Percentiles rank a stretch among this genome's conserved stretches.
phyloP scores from a whole-genome alignment of 2,888 invertebrate species.

The Aplocera efformata region DNA sequence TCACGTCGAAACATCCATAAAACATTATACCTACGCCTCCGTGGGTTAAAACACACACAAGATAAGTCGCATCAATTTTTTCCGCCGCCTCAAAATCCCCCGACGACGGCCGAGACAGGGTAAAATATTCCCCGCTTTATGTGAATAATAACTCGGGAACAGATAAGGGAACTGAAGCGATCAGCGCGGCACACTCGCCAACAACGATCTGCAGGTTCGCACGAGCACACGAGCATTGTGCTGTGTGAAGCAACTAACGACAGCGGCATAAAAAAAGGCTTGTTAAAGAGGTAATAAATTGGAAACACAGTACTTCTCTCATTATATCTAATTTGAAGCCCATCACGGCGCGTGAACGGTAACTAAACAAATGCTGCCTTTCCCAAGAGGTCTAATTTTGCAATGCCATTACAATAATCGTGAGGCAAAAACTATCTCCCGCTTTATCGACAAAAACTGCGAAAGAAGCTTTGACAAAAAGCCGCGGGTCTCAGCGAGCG shows the following conservation, averaged over 20 bases:
- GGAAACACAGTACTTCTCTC: not conserved
- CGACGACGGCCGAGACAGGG: constrained; percentile 54
- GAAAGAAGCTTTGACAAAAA: constrained; percentile 49
- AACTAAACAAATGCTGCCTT: not conserved
- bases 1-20: constrained; percentile 46
- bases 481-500: constrained; percentile 41
- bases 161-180: constrained; percentile 30
- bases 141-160: constrained; percentile 60
- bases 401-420: constrained; percentile 25
- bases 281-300: not conserved
- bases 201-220: constrained; percentile 19
- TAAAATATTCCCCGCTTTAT: constrained; percentile 73
- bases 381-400: constrained; percentile 15
- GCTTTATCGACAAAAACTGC: constrained; percentile 45
- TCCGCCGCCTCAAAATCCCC: constrained; percentile 67
- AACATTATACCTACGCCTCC: constrained; percentile 54
- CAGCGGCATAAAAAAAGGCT: not conserved
- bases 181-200: constrained; percentile 28
- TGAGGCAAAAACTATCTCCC: constrained; percentile 33
- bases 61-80: constrained; percentile 77
- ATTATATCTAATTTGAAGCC: not conserved
- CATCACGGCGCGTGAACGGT: not conserved
- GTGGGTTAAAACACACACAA: constrained; percentile 50
- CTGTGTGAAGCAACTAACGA: constrained; percentile 4
- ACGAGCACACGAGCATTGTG: constrained; percentile 6